Conservation (phyloP, 2,888 invertebrate genomes). For the Patella pellucida region DNA sequence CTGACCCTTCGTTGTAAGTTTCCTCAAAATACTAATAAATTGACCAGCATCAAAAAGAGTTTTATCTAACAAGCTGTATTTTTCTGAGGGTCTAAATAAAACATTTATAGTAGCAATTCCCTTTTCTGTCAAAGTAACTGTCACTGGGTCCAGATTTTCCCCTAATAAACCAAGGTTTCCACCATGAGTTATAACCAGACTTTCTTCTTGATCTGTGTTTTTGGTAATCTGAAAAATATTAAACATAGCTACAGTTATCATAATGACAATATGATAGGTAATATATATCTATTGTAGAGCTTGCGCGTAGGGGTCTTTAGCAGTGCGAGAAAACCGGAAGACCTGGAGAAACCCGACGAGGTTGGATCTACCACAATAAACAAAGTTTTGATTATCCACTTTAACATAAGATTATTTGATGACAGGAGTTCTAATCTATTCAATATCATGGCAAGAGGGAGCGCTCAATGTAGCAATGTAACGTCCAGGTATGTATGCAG, state of each 20-base stretch:
- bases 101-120: conserved; percentile 9
- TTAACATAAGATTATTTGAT: too few relatives aligned
- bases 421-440: too few relatives aligned
- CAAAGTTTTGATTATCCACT: too few relatives aligned
- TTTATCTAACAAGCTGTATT: conserved; percentile 5
- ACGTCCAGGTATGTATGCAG: too few relatives aligned
- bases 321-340: too few relatives aligned
- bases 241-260: not conserved
- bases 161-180: conserved; percentile 16
- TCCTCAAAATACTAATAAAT: conserved; percentile 17
- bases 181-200: conserved; percentile 17
- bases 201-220: conserved; percentile 12
- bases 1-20: not conserved
- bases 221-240: conserved; percentile 15
- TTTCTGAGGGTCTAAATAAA: conserved; percentile 7
- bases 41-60: conserved; percentile 18
- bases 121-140: conserved; percentile 10
- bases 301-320: too few relatives aligned
- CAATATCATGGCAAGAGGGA: too few relatives aligned
- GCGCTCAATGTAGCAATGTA: too few relatives aligned
- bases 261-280: too few relatives aligned
- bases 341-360: too few relatives aligned
- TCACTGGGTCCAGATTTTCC: conserved; percentile 18
- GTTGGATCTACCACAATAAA: too few relatives aligned
- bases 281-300: too few relatives aligned